Base-by-base conservation (phyloP, 2,797 vertebrate species). In the Macrochelys suwanniensis region DNA sequence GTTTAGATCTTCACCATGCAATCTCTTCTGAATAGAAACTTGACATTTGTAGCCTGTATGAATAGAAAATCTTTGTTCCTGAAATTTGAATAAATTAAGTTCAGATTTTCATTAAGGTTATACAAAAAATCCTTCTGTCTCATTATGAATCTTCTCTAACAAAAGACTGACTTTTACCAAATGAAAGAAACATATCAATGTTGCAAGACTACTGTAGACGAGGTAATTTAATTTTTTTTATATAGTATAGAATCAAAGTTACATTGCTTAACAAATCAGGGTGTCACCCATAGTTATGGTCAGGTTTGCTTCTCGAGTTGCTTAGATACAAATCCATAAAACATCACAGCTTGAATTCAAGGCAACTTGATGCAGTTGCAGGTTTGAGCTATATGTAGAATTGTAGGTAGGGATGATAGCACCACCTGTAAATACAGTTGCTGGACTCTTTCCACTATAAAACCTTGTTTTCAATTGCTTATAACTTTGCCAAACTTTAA, bases 1-100 rank as follows among this genome's bases (percentile, higher is more conserved):
- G 85, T 84, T 94, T 88, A 91, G 84, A 93, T 88, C 68, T 96
- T 93, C 91, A 71, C n/a, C 31, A 74, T 2, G 0, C 57, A 85
- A 56, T 53, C 80, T 92, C 89, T 97, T 61, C 85, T 57, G 80
- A 74, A 51, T 54, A 89, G 54, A 13, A 93, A 81, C 77, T 68
- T 57, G 81, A 83, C 2, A 0, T 91, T 78, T 59, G 71, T 45
- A 87, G 49, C 80, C 12, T 49, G 51, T 94, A 17, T 84, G 47
- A 93, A 84, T 92, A 93, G 82, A 54, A 82, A 94, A 94, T 59
- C 28, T 15, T 84, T 85, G 93, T 28, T 2, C 15, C 68, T 84
- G 78, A 91, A 95, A 87, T 47, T 87, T 84, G 15, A 71, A 37
- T 87, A 23, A 81, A 95, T 83, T 54, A 88, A 77, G 26, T 49